phyloP scores from a whole-genome alignment of 2,797 vertebrate genomes.

The Poeciliopsis infans region DNA sequence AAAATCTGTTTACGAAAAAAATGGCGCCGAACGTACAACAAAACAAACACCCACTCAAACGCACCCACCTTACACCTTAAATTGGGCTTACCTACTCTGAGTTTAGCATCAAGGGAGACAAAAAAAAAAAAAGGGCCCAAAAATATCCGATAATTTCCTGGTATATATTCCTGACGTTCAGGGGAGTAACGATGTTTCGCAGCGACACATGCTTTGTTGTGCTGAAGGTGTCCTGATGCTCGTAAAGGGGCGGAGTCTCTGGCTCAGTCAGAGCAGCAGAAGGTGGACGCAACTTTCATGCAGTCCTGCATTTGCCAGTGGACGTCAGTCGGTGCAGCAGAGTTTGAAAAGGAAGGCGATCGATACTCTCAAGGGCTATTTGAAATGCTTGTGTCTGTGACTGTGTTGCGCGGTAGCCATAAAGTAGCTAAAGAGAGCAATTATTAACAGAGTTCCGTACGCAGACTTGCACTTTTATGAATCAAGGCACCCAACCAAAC shows the following conservation, averaged over 20 bases:
- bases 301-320: background rate
- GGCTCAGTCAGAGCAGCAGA: background rate
- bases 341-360: background rate
- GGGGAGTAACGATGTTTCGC: slow-evolving; percentile 55
- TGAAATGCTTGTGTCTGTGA: background rate
- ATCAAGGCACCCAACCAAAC: background rate
- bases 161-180: slow-evolving; percentile 56
- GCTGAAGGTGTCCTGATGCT: slow-evolving; percentile 71
- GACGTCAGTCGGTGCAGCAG: background rate
- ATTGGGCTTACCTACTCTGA: slow-evolving; percentile 69
- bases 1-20: slow-evolving; percentile 68
- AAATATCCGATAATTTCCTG: slow-evolving; percentile 36
- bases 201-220: slow-evolving; percentile 79
- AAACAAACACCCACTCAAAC: slow-evolving; percentile 63
- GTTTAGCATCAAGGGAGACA: slow-evolving; percentile 59
- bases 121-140: slow-evolving; percentile 38
- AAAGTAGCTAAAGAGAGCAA: slow-evolving; percentile 14
- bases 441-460: slow-evolving; percentile 55
- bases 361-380: background rate
- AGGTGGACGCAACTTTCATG: slow-evolving; percentile 20
- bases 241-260: slow-evolving; percentile 78
- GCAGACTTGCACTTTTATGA: background rate
- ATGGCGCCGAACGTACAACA: slow-evolving; percentile 78
- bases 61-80: background rate
- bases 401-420: background rate